Evolutionary conservation across 2,113 vertebrate species (phyloP).

Genomic region (Myotis davidii): DNA sequence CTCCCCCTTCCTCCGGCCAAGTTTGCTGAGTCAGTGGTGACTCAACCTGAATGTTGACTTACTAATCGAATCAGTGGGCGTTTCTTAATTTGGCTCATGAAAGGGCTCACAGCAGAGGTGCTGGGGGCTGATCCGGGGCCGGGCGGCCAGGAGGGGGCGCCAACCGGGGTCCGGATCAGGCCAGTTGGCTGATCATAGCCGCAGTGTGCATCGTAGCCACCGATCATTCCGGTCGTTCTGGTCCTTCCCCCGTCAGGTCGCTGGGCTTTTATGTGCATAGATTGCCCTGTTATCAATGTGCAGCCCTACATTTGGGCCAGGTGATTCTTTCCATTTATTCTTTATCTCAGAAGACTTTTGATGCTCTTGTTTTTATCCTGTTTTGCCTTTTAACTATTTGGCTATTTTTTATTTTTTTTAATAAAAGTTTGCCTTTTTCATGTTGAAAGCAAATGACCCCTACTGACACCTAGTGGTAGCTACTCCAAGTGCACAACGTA

Average conservation of each 20-base stretch:
- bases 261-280: too few species aligned
- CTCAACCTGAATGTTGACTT: too few species aligned
- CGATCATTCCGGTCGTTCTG: rapidly evolving
- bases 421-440: background rate
- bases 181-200: too few species aligned
- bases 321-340: background rate
- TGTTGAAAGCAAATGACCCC: background rate
- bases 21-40: too few species aligned
- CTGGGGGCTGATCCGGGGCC: too few species aligned
- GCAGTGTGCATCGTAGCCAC: too few species aligned
- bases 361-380: background rate
- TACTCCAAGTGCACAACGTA: background rate
- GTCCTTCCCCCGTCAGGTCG: rapidly evolving
- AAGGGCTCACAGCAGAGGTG: too few species aligned
- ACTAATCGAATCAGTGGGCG: too few species aligned
- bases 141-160: too few species aligned
- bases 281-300: background rate
- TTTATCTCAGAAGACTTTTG: background rate
- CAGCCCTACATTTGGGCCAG: background rate
- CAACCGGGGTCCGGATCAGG: too few species aligned
- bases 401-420: background rate
- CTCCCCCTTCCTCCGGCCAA: too few species aligned
- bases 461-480: background rate
- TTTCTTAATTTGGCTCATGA: too few species aligned
- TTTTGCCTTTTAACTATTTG: background rate